A percentile compares a stretch with the other conserved stretches of the same genome.
These are phyloP conservation scores for Amphibalanus amphitrite DNA, from an alignment of 1,140 invertebrate genomes.

Conservation along the genomic window DNA sequence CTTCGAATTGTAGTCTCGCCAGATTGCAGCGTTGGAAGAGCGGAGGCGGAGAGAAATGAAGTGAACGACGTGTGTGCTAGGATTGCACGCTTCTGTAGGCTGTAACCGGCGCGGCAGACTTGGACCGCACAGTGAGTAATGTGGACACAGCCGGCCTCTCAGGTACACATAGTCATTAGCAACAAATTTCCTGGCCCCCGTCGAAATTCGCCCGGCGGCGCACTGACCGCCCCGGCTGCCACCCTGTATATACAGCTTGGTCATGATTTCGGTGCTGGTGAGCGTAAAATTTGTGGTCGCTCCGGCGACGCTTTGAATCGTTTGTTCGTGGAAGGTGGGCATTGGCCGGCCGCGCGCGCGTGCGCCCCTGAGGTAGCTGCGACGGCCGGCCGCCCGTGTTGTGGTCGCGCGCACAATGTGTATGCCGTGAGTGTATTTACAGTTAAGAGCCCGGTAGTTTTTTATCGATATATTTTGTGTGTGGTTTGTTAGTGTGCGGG, in stretches of 20 bases:
- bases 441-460: neutral
- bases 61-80: neutral
- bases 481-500: neutral
- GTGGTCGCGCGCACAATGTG: neutral
- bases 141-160: neutral
- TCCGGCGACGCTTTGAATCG: neutral
- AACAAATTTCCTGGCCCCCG: neutral
- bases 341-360: neutral
- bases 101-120: neutral
- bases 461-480: conserved; percentile 1
- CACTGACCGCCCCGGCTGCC: neutral
- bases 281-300: neutral
- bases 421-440: neutral
- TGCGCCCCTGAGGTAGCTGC: no score
- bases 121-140: neutral
- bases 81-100: neutral
- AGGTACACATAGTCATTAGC: conserved; percentile 1
- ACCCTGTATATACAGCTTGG: neutral
- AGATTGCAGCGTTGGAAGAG: no score
- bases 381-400: neutral
- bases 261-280: neutral
- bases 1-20: neutral
- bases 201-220: neutral
- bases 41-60: neutral
- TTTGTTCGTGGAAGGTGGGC: neutral